phyloP scores from a whole-genome alignment of 2,797 vertebrate species.

The Bradypodion pumilum region DNA sequence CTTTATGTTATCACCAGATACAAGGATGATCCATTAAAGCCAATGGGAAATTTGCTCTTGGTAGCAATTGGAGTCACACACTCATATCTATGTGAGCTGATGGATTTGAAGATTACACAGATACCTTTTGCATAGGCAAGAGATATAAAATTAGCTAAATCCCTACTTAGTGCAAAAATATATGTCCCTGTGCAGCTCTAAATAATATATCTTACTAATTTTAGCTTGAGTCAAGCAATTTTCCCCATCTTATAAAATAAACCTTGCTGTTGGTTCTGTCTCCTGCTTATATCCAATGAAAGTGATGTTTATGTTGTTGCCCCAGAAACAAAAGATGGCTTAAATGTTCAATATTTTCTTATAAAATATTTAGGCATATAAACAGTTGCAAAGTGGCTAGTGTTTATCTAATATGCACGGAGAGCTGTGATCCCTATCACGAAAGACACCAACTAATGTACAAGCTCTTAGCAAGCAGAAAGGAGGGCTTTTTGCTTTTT shows the following conservation, averaged over 20 bases:
- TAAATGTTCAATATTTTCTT: slow-evolving; percentile 68
- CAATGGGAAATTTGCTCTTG: slow-evolving; percentile 2
- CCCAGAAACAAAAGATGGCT: slow-evolving; percentile 62
- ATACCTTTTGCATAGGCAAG: slow-evolving; percentile 41
- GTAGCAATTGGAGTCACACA: neutral
- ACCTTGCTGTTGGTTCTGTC: slow-evolving; percentile 51
- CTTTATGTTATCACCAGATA: neutral
- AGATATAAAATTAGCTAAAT: slow-evolving; percentile 35
- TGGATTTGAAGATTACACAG: slow-evolving; percentile 7
- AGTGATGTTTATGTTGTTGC: slow-evolving; percentile 57
- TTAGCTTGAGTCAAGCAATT: slow-evolving; percentile 38
- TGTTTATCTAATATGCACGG: slow-evolving; percentile 71
- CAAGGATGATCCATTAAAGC: neutral
- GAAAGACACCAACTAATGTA: slow-evolving; percentile 62
- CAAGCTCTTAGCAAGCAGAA: slow-evolving; percentile 63
- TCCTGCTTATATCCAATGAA: slow-evolving; percentile 59
- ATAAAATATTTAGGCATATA: slow-evolving; percentile 73
- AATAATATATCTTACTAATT: slow-evolving; percentile 51
- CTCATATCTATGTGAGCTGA: slow-evolving; percentile 1
- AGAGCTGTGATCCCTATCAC: slow-evolving; percentile 66
- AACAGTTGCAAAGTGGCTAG: slow-evolving; percentile 65
- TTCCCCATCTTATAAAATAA: slow-evolving; percentile 45
- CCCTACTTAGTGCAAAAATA: neutral
- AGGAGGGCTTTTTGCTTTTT: slow-evolving; percentile 39
- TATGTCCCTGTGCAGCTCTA: slow-evolving; percentile 38